A percentile compares a stretch with the other conserved stretches of the same genome.
These are phyloP conservation scores for Harpalus rubripes DNA, from an alignment of 2,888 invertebrate species.

Conservation along the genomic window DNA sequence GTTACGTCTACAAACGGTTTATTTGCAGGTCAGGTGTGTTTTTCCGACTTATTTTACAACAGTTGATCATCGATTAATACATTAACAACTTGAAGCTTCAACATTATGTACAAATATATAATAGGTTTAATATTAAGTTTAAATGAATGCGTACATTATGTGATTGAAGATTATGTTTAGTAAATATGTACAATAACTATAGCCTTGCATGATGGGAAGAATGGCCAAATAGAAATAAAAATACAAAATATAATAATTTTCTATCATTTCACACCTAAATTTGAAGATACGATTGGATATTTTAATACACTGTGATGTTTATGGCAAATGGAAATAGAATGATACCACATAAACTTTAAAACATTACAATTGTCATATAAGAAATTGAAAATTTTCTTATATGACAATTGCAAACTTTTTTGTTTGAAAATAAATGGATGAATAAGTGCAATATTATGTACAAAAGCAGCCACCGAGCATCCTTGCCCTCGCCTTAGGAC, in stretches of 20 bases:
- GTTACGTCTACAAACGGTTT: slow-evolving; percentile 19
- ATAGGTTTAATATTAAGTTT: background rate
- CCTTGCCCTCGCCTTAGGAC: slow-evolving; percentile 38
- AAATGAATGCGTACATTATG: slow-evolving; percentile 4
- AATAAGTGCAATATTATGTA: slow-evolving; percentile 64
- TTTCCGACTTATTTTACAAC: slow-evolving; percentile 14
- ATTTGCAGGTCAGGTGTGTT: slow-evolving; percentile 51
- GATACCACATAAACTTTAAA: background rate
- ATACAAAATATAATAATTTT: background rate
- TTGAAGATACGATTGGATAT: background rate
- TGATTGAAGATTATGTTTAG: slow-evolving; percentile 9
- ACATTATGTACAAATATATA: slow-evolving; percentile 43
- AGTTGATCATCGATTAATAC: slow-evolving; percentile 43
- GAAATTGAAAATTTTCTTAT: background rate
- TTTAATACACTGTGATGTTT: background rate
- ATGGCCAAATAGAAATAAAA: slow-evolving; percentile 5
- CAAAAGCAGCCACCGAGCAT: slow-evolving; percentile 54
- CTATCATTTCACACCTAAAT: background rate
- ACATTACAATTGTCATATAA: background rate
- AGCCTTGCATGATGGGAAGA: background rate
- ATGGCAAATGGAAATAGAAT: background rate
- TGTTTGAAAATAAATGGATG: background rate
- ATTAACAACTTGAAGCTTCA: slow-evolving; percentile 49
- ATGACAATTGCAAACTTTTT: slow-evolving; percentile 8
- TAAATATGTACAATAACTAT: slow-evolving; percentile 18